Evolutionary conservation across 2,113 vertebrate species (phyloP).

Genomic region (Enhydra lutris): DNA sequence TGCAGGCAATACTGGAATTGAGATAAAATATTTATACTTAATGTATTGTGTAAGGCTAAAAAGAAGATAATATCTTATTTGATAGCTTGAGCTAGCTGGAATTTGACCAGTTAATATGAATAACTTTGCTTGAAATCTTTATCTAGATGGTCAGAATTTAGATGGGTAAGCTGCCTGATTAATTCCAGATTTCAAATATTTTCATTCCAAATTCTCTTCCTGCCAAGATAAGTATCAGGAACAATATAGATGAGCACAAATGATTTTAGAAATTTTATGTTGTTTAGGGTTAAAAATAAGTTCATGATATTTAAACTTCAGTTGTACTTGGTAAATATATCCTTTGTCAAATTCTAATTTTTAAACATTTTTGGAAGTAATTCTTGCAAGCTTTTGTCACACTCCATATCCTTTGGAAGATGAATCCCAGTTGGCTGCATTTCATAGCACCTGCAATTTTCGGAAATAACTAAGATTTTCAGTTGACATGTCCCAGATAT

Average conservation of each 20-base stretch:
- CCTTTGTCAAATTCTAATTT: conserved; percentile 70
- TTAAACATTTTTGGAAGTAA: conserved; percentile 79
- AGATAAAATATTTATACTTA: conserved; percentile 42
- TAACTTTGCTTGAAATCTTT: conserved; percentile 39
- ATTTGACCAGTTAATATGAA: neutral
- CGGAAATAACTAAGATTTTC: conserved; percentile 81
- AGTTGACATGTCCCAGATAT: conserved; percentile 76
- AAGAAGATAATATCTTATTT: neutral
- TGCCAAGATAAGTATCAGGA: conserved; percentile 64
- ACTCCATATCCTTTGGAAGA: conserved; percentile 72
- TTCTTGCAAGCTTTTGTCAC: conserved; percentile 72
- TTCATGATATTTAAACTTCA: conserved; percentile 75
- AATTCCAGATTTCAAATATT: conserved; percentile 68
- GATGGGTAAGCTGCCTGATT: conserved; percentile 64
- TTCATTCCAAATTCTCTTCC: conserved; percentile 72
- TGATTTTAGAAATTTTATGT: conserved; percentile 71
- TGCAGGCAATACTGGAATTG: neutral
- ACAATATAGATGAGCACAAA: conserved; percentile 66
- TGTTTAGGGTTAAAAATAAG: conserved; percentile 72
- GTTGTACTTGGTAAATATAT: conserved; percentile 48
- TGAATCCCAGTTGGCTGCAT: conserved; percentile 78
- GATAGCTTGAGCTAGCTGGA: conserved; percentile 16
- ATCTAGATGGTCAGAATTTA: conserved; percentile 42
- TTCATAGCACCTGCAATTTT: conserved; percentile 83
- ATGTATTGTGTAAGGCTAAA: neutral